A percentile compares a stretch with the other conserved stretches of the same genome.
These are phyloP conservation scores for Ariolimax columbianus DNA, from an alignment of 2,888 invertebrate genomes.

Conservation along the genomic window DNA sequence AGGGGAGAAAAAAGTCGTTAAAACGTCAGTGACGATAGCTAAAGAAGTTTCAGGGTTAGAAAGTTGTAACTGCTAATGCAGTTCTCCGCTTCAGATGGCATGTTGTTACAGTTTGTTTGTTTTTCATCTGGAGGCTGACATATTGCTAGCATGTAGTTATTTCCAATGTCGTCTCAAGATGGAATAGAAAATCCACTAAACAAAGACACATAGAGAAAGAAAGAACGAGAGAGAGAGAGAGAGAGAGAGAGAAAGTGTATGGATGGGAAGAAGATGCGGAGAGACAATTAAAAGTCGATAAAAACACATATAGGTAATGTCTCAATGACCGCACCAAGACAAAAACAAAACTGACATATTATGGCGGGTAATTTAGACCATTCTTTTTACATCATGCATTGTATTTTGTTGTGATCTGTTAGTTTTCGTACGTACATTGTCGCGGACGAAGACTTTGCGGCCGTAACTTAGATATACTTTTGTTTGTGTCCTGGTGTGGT, in stretches of 20 bases:
- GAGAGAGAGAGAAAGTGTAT: background rate
- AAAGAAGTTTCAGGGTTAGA: background rate
- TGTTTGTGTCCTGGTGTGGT: no score
- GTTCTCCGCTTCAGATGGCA: slow-evolving; percentile 18
- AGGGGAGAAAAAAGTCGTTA: slow-evolving; percentile 27
- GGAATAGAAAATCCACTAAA: background rate
- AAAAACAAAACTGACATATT: no score
- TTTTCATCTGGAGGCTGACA: background rate
- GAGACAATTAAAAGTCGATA: background rate
- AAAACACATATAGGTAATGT: no score
- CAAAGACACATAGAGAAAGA: no score
- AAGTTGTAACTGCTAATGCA: slow-evolving; percentile 20
- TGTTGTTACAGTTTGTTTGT: slow-evolving; percentile 20
- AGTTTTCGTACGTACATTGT: no score
- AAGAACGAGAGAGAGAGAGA: background rate
- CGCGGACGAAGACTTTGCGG: no score
- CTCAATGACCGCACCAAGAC: no score
- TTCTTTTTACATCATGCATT: no score
- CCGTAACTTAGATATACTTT: no score
- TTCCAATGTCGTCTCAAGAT: background rate
- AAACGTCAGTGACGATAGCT: background rate
- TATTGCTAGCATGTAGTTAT: background rate
- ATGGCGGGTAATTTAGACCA: no score
- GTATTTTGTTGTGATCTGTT: no score
- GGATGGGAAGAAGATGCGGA: background rate